Evolutionary conservation across 1,140 invertebrate species (phyloP).

Genomic region (Metaphire vulgaris): DNA sequence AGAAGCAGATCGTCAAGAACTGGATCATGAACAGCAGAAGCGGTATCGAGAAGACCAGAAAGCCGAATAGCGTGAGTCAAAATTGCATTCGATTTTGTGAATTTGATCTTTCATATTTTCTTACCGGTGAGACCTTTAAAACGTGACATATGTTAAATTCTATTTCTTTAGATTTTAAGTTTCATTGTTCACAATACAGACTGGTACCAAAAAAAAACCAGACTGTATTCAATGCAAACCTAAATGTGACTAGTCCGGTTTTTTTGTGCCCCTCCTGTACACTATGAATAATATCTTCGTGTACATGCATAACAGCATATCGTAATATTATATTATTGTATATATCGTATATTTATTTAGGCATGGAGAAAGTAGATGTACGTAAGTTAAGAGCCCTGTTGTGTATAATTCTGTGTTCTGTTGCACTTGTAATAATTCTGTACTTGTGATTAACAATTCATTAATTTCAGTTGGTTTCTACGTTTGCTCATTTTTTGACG

Average conservation of each 20-base stretch:
- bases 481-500: too few relatives aligned
- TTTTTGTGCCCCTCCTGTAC: too few relatives aligned
- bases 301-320: too few relatives aligned
- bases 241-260: too few relatives aligned
- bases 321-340: too few relatives aligned
- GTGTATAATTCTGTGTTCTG: background rate
- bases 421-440: background rate
- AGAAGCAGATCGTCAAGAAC: conserved; percentile 61
- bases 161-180: background rate
- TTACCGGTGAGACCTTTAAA: background rate
- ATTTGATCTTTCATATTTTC: background rate
- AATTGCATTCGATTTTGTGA: background rate
- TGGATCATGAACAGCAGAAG: too few relatives aligned
- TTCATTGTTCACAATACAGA: background rate
- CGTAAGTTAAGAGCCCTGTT: background rate
- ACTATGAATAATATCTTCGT: too few relatives aligned
- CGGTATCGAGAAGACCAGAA: background rate
- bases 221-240: too few relatives aligned
- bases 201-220: too few relatives aligned
- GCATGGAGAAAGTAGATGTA: background rate
- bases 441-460: too few relatives aligned
- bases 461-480: too few relatives aligned
- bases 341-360: too few relatives aligned
- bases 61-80: background rate
- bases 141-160: background rate